These are phyloP conservation scores for Agrilus cyanescens DNA, from an alignment of 2,888 invertebrate genomes.

Conservation along the genomic window DNA sequence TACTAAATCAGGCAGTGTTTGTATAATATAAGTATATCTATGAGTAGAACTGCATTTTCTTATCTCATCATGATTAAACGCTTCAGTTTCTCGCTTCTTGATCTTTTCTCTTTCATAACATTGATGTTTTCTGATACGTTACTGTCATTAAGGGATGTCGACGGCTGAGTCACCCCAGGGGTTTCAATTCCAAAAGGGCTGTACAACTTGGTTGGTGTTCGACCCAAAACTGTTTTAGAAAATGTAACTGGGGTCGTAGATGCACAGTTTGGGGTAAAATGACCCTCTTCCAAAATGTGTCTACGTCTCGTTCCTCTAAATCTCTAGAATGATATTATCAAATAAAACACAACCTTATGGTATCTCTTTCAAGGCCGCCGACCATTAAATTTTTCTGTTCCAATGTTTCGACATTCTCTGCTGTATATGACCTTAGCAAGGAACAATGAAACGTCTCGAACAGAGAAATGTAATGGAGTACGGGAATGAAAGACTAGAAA, in stretches of 20 bases:
- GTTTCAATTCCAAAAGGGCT: slow-evolving; percentile 68
- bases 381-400: too few relatives aligned
- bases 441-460: too few relatives aligned
- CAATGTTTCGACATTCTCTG: too few relatives aligned
- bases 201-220: slow-evolving; percentile 62
- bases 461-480: too few relatives aligned
- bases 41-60: background rate
- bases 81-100: background rate
- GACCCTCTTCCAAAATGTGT: slow-evolving; percentile 42
- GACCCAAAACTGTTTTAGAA: slow-evolving; percentile 40
- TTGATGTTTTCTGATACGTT: too few relatives aligned
- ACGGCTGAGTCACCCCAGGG: slow-evolving; percentile 30
- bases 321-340: slow-evolving; percentile 31
- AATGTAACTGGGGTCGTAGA: slow-evolving; percentile 35
- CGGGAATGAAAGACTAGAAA: too few relatives aligned
- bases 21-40: background rate
- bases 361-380: too few relatives aligned
- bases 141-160: too few relatives aligned
- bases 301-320: slow-evolving; percentile 43
- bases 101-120: background rate
- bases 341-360: background rate
- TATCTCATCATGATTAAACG: background rate
- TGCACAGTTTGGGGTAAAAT: slow-evolving; percentile 35
- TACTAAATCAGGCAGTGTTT: background rate
- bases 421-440: too few relatives aligned